A percentile compares a stretch with the other conserved stretches of the same genome.
Evolutionary conservation across 2,113 vertebrate genomes (phyloP).

Genomic region (Pontoporia blainvillei): DNA sequence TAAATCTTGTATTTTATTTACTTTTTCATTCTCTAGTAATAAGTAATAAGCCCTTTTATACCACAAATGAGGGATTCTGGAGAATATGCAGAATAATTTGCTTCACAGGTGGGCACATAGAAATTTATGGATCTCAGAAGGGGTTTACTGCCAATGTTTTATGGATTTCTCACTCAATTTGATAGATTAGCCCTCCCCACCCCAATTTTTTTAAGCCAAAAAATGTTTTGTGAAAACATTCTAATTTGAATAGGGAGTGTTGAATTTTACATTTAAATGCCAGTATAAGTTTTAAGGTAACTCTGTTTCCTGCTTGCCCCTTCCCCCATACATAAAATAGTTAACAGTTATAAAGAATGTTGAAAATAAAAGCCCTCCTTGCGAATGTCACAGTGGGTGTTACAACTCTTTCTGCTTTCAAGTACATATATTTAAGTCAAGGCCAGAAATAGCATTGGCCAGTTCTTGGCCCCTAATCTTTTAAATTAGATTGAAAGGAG

Average conservation of each 20-base stretch:
- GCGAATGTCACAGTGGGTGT: background rate
- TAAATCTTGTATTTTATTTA: background rate
- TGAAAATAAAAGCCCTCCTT: background rate
- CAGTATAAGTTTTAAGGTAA: background rate
- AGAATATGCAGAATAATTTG: background rate
- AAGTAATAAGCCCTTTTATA: background rate
- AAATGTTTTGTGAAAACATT: background rate
- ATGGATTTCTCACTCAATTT: background rate
- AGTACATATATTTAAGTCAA: background rate
- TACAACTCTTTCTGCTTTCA: background rate
- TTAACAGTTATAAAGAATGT: background rate
- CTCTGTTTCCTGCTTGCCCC: background rate
- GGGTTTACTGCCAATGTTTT: background rate
- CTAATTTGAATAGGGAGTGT: background rate
- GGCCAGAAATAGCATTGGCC: background rate
- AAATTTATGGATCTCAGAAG: background rate
- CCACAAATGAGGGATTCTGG: background rate
- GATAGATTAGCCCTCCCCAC: background rate
- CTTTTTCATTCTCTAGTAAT: conserved; percentile 2
- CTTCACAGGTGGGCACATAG: background rate
- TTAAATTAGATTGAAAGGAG: background rate
- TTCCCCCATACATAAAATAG: background rate
- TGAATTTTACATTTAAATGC: conserved; percentile 23
- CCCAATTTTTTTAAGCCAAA: background rate
- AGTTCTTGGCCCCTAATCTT: background rate